Conservation (phyloP, 2,888 invertebrate genomes). For the Drosophila cracens region DNA sequence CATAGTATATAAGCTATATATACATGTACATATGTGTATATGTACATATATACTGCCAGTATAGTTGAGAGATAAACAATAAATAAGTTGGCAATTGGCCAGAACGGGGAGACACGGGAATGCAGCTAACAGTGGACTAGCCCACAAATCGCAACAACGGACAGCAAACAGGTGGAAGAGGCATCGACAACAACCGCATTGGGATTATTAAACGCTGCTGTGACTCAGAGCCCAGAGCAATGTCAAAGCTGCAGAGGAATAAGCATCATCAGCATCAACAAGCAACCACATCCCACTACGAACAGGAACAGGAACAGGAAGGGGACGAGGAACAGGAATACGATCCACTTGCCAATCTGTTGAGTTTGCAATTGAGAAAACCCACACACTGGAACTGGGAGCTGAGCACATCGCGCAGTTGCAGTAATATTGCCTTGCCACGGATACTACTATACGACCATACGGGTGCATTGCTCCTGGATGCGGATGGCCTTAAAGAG, state of each 20-base stretch:
- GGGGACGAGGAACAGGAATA: slow-evolving; percentile 37
- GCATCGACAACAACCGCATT: slow-evolving; percentile 20
- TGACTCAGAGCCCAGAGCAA: slow-evolving; percentile 54
- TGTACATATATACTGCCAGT: slow-evolving; percentile 14
- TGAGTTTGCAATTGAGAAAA: slow-evolving; percentile 86
- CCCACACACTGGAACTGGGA: slow-evolving; percentile 87
- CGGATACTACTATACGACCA: slow-evolving; percentile 86
- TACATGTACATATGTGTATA: not conserved
- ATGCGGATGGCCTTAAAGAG: slow-evolving; percentile 82
- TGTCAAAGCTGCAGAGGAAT: slow-evolving; percentile 66
- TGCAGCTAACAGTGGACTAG: slow-evolving; percentile 11
- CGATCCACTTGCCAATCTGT: slow-evolving; percentile 83
- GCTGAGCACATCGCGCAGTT: slow-evolving; percentile 87
- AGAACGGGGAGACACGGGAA: slow-evolving; percentile 39
- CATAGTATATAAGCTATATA: slow-evolving; percentile 6
- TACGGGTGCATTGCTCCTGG: slow-evolving; percentile 85
- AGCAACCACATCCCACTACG: slow-evolving; percentile 2
- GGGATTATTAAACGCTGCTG: slow-evolving; percentile 6
- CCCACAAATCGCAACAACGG: slow-evolving; percentile 28
- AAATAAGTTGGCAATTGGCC: slow-evolving; percentile 65
- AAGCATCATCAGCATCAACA: slow-evolving; percentile 10
- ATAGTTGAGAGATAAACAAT: slow-evolving; percentile 69
- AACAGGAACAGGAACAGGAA: slow-evolving; percentile 23
- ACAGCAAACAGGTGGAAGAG: slow-evolving; percentile 75
- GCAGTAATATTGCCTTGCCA: slow-evolving; percentile 86